Evolutionary conservation across 2,113 vertebrate species (phyloP).

Genomic region (Arothron firmamentum): DNA sequence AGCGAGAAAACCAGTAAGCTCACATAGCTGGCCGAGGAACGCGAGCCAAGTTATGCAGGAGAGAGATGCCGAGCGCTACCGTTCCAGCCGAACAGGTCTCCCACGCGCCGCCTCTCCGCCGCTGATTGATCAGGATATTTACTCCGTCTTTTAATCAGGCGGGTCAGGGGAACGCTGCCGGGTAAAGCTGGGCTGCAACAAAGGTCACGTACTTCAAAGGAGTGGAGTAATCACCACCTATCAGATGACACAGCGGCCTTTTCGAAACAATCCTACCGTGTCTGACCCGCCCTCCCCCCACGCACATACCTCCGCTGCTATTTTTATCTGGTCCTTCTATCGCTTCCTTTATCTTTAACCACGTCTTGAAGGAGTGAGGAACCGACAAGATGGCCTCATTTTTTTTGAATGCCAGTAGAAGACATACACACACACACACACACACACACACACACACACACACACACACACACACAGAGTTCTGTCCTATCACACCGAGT

Average conservation of each 20-base stretch:
- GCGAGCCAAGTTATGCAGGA: background rate
- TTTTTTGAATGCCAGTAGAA: too few species aligned
- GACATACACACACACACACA: background rate
- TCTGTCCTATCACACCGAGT: slow-evolving; percentile 48
- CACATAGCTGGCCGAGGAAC: slow-evolving; percentile 14
- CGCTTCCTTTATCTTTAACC: too few species aligned
- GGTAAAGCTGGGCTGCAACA: slow-evolving; percentile 3
- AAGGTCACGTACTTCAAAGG: slow-evolving; percentile 21
- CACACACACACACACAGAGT: slow-evolving; percentile 10
- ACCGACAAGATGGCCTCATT: too few species aligned
- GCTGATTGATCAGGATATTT: background rate
- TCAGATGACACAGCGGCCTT: slow-evolving; percentile 13
- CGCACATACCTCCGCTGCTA: background rate
- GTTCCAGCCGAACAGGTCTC: too few species aligned
- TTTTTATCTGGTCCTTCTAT: too few species aligned
- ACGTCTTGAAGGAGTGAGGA: too few species aligned
- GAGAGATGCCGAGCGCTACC: too few species aligned
- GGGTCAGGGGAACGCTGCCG: slow-evolving; percentile 9
- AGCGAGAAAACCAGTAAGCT: background rate
- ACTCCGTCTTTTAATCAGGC: background rate
- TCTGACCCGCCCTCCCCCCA: background rate
- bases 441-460: background rate
- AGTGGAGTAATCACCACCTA: slow-evolving; percentile 5
- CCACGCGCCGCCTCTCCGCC: too few species aligned
- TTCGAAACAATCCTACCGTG: slow-evolving; percentile 1